Evolutionary conservation across 2,113 vertebrate species (phyloP).

Genomic region (Marcusenius ussheri): DNA sequence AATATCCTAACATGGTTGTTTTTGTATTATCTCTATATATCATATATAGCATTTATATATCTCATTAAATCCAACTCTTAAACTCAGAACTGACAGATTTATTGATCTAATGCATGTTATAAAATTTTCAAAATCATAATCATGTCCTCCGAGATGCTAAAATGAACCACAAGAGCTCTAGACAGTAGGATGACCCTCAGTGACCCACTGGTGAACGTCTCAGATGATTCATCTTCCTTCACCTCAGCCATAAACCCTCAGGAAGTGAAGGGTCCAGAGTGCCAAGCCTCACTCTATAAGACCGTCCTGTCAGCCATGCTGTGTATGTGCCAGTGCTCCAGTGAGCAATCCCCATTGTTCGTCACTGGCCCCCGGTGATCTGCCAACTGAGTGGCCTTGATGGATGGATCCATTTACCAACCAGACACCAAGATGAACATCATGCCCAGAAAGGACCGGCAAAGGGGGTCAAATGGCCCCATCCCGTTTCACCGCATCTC

Average conservation of each 20-base stretch:
- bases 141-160: not conserved
- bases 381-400: not conserved
- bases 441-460: not conserved
- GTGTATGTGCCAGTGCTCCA: not conserved
- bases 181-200: not conserved
- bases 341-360: not conserved
- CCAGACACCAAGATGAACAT: conserved; percentile 9
- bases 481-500: not conserved
- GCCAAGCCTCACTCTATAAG: not conserved
- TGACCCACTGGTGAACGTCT: not conserved
- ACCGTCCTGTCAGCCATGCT: not conserved
- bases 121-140: not conserved
- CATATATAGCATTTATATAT: not conserved
- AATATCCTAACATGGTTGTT: not conserved
- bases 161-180: not conserved
- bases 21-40: not conserved
- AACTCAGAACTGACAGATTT: not conserved
- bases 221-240: not conserved
- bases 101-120: not conserved
- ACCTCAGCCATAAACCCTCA: not conserved
- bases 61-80: not conserved
- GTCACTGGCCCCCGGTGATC: not conserved
- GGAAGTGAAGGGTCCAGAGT: not conserved
- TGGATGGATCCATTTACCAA: conserved; percentile 6
- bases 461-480: not conserved